phyloP scores from a whole-genome alignment of 2,113 vertebrate species.

The Grammomys surdaster region DNA sequence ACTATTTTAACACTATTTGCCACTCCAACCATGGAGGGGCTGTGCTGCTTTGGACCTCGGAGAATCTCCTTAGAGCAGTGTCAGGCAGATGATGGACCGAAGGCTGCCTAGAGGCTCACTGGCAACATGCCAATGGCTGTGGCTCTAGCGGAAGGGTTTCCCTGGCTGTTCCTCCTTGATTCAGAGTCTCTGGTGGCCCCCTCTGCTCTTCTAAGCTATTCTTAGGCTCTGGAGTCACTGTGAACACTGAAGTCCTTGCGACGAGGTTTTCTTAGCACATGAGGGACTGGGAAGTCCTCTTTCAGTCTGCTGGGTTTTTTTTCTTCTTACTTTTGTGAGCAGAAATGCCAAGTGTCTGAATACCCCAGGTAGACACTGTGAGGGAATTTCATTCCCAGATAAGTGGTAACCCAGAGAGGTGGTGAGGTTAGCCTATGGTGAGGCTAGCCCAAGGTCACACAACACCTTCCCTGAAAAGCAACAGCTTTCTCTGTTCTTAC shows the following conservation, averaged over 20 bases:
- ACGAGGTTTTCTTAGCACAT: background rate
- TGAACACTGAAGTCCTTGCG: background rate
- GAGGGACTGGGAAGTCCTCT: background rate
- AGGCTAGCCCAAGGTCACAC: background rate
- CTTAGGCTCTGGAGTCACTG: background rate
- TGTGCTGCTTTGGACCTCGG: conserved; percentile 1
- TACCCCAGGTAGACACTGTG: background rate
- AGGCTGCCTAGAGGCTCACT: background rate
- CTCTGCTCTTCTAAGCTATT: background rate
- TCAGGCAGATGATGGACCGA: background rate
- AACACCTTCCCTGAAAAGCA: background rate
- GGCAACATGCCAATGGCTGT: background rate
- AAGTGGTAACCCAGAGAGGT: background rate
- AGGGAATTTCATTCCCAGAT: background rate
- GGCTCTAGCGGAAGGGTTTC: conserved; percentile 14
- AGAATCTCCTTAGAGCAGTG: background rate
- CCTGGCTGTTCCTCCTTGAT: background rate
- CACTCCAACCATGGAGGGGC: background rate
- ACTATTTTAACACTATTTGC: background rate
- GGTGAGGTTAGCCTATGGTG: background rate
- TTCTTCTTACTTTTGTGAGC: conserved; percentile 3
- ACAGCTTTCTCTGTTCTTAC: background rate
- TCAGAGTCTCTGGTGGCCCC: background rate
- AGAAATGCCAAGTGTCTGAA: background rate
- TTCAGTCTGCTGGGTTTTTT: background rate